Conservation (phyloP, 2,888 invertebrate genomes). For the Cotesia congregata region DNA sequence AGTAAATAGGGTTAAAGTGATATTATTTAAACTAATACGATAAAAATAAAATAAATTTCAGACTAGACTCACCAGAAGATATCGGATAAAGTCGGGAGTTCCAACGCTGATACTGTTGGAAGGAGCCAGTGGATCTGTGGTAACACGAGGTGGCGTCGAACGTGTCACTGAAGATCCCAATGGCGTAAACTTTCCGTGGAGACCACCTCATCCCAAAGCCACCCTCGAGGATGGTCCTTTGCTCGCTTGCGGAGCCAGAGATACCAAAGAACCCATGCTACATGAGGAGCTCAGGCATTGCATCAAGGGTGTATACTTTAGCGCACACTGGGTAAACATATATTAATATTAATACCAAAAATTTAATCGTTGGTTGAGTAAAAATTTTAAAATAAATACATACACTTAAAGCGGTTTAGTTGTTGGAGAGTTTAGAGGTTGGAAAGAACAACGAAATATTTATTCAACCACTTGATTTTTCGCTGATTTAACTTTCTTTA, state of each 20-base stretch:
- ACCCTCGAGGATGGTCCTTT: slow-evolving; percentile 67
- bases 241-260: slow-evolving; percentile 63
- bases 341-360: slow-evolving; percentile 16
- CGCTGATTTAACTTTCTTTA: neutral
- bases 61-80: slow-evolving; percentile 83
- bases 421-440: neutral
- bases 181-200: slow-evolving; percentile 83
- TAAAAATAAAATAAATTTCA: slow-evolving; percentile 68
- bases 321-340: slow-evolving; percentile 87
- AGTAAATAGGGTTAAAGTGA: neutral
- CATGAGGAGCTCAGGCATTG: slow-evolving; percentile 77
- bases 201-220: slow-evolving; percentile 74
- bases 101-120: slow-evolving; percentile 82
- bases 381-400: neutral
- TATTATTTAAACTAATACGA: neutral
- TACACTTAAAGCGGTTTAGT: slow-evolving; percentile 1
- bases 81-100: slow-evolving; percentile 82
- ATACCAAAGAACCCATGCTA: slow-evolving; percentile 69
- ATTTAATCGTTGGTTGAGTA: neutral
- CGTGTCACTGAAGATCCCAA: slow-evolving; percentile 79
- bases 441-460: slow-evolving; percentile 32
- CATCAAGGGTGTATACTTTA: slow-evolving; percentile 86
- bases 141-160: slow-evolving; percentile 76
- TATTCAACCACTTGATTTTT: slow-evolving; percentile 7
- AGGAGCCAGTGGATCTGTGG: slow-evolving; percentile 76